Evolutionary conservation across 2,113 vertebrate genomes (phyloP), one percentile per base, ranked within the genome.

Genomic region (Centropristis striata): DNA sequence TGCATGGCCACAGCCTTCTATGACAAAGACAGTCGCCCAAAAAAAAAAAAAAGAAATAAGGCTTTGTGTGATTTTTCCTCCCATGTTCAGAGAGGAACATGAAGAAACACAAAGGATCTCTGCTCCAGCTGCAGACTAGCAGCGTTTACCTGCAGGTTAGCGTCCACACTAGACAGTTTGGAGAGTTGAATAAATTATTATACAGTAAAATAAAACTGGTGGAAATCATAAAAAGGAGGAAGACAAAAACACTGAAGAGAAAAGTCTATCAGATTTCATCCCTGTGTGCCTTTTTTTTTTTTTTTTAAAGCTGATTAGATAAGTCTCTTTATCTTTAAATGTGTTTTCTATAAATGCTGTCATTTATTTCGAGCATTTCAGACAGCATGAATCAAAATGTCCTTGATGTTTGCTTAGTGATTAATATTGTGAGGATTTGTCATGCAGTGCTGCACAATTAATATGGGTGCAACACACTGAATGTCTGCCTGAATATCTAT

Each of bases 321-420:
- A 78, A 87, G 78, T 75, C 59, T 25, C 64, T 87, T 89, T 86
- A 86, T 88, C 86, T 79, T 77, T 78, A 80, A 90, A 88, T 81
- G 57, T 85, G 75, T 87, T 92, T 84, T 83, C 74, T 69, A 76
- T 85, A 79, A 87, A 88, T 84, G 81, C 58, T 84, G 87, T 81
- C 89, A 82, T 90, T 90, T 83, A 86, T 89, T 88, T 84, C 47
- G 32, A 73, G 55, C 71, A 85, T 77, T 93, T 92, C 76, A 88
- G 86, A 91, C 82, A 72, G 85, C 81, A 77, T 47, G 9, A 79
- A 88, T 90, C 76, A 91, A 92, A 89, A 90, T 60, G 61, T 78
- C 76, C 78, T 70, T 86, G 89, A 92, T 93, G 88, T 92, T 92
- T 87, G 85, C 80, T 86, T 60, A 78, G 80, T 86, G 90, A 93